Evolutionary conservation across 2,797 vertebrate genomes (phyloP).

Genomic region (Coendou prehensilis): DNA sequence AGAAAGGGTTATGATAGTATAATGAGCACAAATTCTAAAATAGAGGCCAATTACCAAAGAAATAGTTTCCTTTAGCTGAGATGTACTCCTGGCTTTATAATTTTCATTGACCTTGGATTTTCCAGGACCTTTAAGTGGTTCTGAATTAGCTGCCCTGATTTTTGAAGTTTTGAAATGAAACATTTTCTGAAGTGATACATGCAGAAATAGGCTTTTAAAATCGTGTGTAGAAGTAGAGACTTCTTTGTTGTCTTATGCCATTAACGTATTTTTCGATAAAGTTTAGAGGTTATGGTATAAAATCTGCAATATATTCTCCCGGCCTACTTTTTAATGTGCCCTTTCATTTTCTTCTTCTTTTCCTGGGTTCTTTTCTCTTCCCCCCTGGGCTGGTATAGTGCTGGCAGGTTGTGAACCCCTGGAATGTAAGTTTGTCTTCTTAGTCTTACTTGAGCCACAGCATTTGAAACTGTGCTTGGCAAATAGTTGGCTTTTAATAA

Average conservation of each 20-base stretch:
- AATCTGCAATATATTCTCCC: slow-evolving; percentile 54
- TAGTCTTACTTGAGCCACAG: neutral
- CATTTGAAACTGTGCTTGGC: slow-evolving; percentile 25
- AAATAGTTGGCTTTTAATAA: slow-evolving; percentile 32
- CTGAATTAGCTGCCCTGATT: slow-evolving; percentile 40
- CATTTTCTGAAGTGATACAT: slow-evolving; percentile 57
- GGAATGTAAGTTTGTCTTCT: neutral
- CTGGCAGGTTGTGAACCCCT: neutral
- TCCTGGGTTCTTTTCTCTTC: neutral
- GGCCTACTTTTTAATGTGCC: slow-evolving; percentile 6
- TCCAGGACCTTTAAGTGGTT: slow-evolving; percentile 54
- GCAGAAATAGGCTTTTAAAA: slow-evolving; percentile 52
- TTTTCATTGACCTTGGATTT: slow-evolving; percentile 65
- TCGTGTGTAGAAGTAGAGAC: neutral
- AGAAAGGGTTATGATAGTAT: neutral
- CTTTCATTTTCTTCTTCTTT: slow-evolving; percentile 22
- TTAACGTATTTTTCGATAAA: slow-evolving; percentile 41
- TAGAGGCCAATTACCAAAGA: slow-evolving; percentile 43
- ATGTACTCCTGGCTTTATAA: neutral
- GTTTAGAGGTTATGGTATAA: slow-evolving; percentile 41
- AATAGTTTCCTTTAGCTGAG: slow-evolving; percentile 45
- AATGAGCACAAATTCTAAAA: slow-evolving; percentile 58
- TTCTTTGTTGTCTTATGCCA: slow-evolving; percentile 42
- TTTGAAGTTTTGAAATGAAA: slow-evolving; percentile 60
- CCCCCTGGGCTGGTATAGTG: neutral